Percentiles rank a stretch among this genome's conserved stretches.
Evolutionary conservation across 2,888 invertebrate genomes (phyloP).

Genomic region (Campopleginae sp.): DNA sequence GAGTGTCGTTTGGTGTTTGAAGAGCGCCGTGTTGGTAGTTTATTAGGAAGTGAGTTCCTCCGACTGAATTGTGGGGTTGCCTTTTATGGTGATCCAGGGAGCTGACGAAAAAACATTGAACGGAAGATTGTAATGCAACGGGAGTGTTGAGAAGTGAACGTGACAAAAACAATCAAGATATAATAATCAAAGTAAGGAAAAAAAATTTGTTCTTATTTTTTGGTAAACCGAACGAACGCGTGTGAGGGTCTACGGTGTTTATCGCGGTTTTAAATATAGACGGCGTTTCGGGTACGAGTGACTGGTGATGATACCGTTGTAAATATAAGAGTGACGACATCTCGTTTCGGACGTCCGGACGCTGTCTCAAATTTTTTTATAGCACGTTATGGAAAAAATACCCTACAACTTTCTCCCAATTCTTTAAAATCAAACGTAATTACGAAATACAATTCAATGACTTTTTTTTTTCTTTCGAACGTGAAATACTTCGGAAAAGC

Average conservation of each 20-base stretch:
- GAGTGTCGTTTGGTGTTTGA: conserved; percentile 54
- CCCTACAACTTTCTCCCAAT: background rate
- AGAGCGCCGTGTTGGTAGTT: conserved; percentile 57
- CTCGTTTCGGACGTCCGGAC: conserved; percentile 57
- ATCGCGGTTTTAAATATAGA: conserved; percentile 28
- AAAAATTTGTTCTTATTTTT: background rate
- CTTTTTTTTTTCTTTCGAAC: background rate
- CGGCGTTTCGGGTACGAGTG: conserved; percentile 34
- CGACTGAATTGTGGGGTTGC: conserved; percentile 77
- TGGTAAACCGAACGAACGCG: background rate
- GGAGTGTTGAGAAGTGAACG: conserved; percentile 71
- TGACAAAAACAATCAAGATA: conserved; percentile 58
- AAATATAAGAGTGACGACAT: conserved; percentile 82
- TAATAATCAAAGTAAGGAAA: conserved; percentile 69
- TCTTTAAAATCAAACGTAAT: background rate
- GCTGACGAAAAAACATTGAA: conserved; percentile 66
- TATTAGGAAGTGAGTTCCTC: conserved; percentile 69
- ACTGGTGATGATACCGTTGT: conserved; percentile 66
- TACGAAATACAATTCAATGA: background rate
- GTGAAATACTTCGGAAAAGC: conserved; percentile 42
- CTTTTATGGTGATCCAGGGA: conserved; percentile 82
- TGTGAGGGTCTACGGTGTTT: conserved; percentile 8
- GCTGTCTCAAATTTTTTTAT: conserved; percentile 32
- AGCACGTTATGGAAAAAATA: conserved; percentile 6
- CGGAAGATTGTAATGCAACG: conserved; percentile 72